Conservation (phyloP, 2,113 vertebrate species). For the Solea senegalensis region DNA sequence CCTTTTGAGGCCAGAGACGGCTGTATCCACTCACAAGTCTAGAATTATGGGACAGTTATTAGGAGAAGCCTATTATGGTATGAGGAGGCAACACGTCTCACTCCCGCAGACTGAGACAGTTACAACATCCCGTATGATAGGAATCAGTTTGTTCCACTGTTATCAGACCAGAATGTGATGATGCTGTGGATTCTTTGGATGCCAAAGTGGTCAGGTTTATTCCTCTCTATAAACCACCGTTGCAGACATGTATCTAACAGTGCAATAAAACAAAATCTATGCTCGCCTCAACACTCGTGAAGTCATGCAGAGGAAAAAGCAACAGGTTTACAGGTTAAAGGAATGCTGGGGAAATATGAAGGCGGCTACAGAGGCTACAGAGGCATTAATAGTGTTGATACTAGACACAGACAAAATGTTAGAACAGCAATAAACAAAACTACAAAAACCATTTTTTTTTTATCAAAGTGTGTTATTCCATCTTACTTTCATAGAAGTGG, state of each 20-base stretch:
- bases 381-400: no score
- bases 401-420: no score
- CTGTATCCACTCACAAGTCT: conserved; percentile 69
- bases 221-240: conserved; percentile 49
- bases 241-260: conserved; percentile 68
- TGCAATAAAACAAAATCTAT: conserved; percentile 65
- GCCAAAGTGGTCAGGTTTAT: conserved; percentile 71
- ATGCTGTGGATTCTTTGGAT: conserved; percentile 73
- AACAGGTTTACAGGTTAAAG: conserved; percentile 58
- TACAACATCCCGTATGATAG: conserved; percentile 67
- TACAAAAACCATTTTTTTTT: no score
- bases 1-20: conserved; percentile 67
- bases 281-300: conserved; percentile 46
- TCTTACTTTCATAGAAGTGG: no score
- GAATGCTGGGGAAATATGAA: conserved; percentile 49
- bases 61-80: conserved; percentile 77
- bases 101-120: conserved; percentile 55
- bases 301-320: conserved; percentile 66
- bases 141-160: conserved; percentile 68
- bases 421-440: no score
- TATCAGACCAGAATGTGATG: conserved; percentile 72
- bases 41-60: conserved; percentile 72
- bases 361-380: not conserved
- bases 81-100: conserved; percentile 65
- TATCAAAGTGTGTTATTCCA: no score